Evolutionary conservation across 2,888 invertebrate genomes (phyloP).

Genomic region (Rhodophaea formosa): DNA sequence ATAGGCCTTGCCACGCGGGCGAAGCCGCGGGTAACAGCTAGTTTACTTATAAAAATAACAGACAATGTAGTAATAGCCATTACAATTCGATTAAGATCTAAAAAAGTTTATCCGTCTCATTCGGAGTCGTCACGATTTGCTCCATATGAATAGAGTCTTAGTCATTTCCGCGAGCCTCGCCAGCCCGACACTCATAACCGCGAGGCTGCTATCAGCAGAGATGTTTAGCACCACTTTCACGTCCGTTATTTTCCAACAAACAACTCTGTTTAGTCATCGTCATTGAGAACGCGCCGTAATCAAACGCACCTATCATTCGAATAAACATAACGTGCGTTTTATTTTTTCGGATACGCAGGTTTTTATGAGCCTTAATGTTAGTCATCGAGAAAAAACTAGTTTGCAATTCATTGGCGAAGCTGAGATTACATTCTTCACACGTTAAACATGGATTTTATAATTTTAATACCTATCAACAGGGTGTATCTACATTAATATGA

Average conservation of each 20-base stretch:
- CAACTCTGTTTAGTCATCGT: conserved; percentile 14
- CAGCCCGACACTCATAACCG: background rate
- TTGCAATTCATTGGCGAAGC: background rate
- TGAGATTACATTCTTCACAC: background rate
- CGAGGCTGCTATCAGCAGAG: conserved; percentile 12
- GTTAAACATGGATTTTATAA: background rate
- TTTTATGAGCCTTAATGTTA: background rate
- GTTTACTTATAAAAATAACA: background rate
- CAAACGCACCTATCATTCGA: conserved; percentile 9
- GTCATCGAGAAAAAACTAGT: conserved; percentile 1
- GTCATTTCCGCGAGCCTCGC: conserved; percentile 9
- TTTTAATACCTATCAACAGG: no score
- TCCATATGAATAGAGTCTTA: conserved; percentile 9
- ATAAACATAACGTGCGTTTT: conserved; percentile 11
- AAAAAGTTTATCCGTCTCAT: background rate
- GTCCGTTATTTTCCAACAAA: conserved; percentile 18
- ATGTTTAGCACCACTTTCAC: conserved; percentile 15
- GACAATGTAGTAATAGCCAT: background rate
- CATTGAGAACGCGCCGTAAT: conserved; percentile 13
- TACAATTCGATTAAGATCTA: background rate
- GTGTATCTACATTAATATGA: no score
- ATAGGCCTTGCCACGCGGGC: no score
- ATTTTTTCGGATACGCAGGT: background rate
- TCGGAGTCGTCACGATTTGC: conserved; percentile 3
- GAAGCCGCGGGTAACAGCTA: no score